phyloP scores from a whole-genome alignment of 2,797 vertebrate genomes.

The Bucorvus abyssinicus region DNA sequence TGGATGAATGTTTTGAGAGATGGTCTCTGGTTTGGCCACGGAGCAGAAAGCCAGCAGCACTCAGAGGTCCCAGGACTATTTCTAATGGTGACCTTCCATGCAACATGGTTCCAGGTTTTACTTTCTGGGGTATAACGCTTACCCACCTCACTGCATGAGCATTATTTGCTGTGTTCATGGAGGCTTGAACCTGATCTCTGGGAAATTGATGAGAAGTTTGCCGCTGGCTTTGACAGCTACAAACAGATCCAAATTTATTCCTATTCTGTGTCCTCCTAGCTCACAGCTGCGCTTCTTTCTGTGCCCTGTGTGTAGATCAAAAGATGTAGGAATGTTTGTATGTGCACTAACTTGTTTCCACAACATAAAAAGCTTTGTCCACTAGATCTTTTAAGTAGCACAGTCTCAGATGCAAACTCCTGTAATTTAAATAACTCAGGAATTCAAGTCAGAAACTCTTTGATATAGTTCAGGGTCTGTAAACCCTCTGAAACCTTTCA shows the following conservation, averaged over 20 bases:
- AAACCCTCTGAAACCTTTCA: background rate
- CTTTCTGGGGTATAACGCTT: background rate
- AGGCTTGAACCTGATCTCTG: background rate
- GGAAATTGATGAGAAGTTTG: background rate
- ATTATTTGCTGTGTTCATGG: background rate
- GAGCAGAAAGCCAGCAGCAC: background rate
- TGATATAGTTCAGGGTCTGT: background rate
- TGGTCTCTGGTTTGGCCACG: background rate
- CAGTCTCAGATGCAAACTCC: background rate
- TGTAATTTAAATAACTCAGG: slow-evolving; percentile 39
- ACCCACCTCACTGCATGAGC: background rate
- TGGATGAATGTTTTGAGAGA: background rate
- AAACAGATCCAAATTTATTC: background rate
- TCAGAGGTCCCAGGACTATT: background rate
- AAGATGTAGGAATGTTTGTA: background rate
- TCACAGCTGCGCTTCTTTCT: background rate
- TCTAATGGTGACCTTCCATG: background rate
- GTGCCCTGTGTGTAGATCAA: background rate
- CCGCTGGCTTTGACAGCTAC: background rate
- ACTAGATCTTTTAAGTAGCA: background rate
- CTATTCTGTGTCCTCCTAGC: background rate
- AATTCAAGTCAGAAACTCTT: slow-evolving; percentile 24
- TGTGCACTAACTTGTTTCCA: background rate
- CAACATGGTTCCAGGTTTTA: background rate
- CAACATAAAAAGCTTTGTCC: background rate